phyloP scores from a whole-genome alignment of 2,113 vertebrate species.

The Gnathonemus echidnorhynchus region DNA sequence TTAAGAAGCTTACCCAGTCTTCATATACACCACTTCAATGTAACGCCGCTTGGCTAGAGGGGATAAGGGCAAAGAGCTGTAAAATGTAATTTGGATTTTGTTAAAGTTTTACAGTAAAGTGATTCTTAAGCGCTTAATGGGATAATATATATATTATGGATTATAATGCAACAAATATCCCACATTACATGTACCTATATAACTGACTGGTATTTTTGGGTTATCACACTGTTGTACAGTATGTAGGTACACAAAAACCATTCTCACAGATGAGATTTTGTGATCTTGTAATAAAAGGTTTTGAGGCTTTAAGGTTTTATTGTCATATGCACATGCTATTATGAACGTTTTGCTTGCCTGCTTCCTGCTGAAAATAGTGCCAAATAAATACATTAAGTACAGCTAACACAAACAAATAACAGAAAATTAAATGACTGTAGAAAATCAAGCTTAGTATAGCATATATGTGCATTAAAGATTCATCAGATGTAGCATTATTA shows the following conservation, averaged over 20 bases:
- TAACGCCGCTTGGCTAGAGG: not conserved
- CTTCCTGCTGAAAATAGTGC: not conserved
- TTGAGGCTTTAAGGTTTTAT: not conserved
- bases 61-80: not conserved
- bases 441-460: not conserved
- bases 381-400: not conserved
- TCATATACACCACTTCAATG: not conserved
- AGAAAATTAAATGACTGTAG: not conserved
- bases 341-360: not conserved
- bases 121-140: slow-evolving; percentile 7
- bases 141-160: not conserved
- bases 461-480: not conserved
- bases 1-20: not conserved
- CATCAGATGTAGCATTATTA: not conserved
- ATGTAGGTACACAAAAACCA: not conserved
- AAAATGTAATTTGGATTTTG: not conserved
- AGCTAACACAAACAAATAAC: not conserved
- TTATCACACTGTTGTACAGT: not conserved
- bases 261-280: not conserved
- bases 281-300: not conserved
- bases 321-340: not conserved
- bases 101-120: not conserved
- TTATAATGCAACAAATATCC: not conserved
- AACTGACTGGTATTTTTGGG: not conserved
- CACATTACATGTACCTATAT: not conserved